These are phyloP conservation scores for Poeciliopsis retropinna DNA, from an alignment of 2,113 vertebrate genomes.

Conservation along the genomic window DNA sequence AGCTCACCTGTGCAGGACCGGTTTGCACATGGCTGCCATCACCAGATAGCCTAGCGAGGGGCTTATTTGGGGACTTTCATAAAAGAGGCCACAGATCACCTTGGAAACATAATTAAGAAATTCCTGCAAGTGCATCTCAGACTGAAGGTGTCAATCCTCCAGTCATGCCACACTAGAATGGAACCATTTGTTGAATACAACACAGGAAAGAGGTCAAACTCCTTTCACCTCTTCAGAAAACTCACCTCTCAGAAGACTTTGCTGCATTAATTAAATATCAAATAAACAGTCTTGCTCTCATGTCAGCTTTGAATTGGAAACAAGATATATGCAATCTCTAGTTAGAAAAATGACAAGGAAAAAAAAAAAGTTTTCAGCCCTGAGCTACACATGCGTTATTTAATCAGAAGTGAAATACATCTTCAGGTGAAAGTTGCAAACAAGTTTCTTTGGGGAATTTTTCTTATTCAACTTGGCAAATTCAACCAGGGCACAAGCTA, in stretches of 20 bases:
- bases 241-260: not conserved
- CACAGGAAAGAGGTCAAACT: slow-evolving; percentile 14
- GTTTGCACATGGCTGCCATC: too few relatives aligned
- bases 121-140: too few relatives aligned
- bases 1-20: too few relatives aligned
- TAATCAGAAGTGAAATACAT: slow-evolving; percentile 26
- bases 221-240: slow-evolving; percentile 13
- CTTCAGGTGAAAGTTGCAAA: slow-evolving; percentile 4
- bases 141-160: not conserved
- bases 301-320: not conserved
- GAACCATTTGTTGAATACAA: too few relatives aligned
- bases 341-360: not conserved
- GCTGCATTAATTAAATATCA: not conserved
- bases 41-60: too few relatives aligned
- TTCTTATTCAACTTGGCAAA: slow-evolving; percentile 16
- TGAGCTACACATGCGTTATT: slow-evolving; percentile 26
- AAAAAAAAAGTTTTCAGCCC: not conserved
- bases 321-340: not conserved
- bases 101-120: too few relatives aligned
- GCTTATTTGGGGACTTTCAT: too few relatives aligned
- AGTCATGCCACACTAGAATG: slow-evolving; percentile 3
- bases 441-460: slow-evolving; percentile 8
- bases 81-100: too few relatives aligned
- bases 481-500: not conserved
- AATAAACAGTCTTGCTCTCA: not conserved